Evolutionary conservation across 2,113 vertebrate genomes (phyloP).

Genomic region (Sebastes schlegelii): DNA sequence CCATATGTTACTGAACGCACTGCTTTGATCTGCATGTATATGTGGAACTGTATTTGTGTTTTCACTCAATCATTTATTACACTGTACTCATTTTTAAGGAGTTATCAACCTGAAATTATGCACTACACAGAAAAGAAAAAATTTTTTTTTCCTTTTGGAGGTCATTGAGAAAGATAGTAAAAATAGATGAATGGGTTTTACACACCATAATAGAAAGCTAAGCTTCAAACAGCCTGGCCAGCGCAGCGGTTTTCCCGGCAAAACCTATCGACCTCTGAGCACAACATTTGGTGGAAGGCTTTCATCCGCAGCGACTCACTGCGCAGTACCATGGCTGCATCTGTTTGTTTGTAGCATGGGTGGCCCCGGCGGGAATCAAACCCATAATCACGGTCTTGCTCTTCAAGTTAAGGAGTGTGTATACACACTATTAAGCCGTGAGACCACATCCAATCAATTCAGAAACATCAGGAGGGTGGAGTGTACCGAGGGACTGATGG

Average conservation of each 20-base stretch:
- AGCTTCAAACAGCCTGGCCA: constrained; percentile 67
- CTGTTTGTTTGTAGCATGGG: constrained; percentile 77
- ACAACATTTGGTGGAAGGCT: constrained; percentile 64
- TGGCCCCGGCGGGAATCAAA: constrained; percentile 72
- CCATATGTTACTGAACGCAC: constrained; percentile 19
- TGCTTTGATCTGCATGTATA: neutral
- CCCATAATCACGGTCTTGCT: constrained; percentile 68
- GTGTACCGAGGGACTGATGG: constrained; percentile 23
- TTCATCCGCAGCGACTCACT: constrained; percentile 61
- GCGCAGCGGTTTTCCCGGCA: constrained; percentile 72
- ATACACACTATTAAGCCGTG: constrained; percentile 67
- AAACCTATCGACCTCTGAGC: constrained; percentile 67
- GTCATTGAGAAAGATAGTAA: constrained; percentile 56
- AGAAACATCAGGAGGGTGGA: constrained; percentile 41
- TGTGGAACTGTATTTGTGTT: neutral
- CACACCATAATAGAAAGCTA: constrained; percentile 72
- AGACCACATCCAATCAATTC: constrained; percentile 66
- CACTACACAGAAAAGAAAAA: neutral
- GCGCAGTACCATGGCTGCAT: constrained; percentile 50
- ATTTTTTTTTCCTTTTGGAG: constrained; percentile 26
- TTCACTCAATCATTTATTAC: neutral
- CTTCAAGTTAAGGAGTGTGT: constrained; percentile 68
- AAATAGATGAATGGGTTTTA: constrained; percentile 76
- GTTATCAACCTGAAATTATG: constrained; percentile 9
- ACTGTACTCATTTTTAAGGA: neutral